These are phyloP conservation scores for Aradophagus sp. DNA, from an alignment of 1,140 invertebrate species.

Conservation along the genomic window DNA sequence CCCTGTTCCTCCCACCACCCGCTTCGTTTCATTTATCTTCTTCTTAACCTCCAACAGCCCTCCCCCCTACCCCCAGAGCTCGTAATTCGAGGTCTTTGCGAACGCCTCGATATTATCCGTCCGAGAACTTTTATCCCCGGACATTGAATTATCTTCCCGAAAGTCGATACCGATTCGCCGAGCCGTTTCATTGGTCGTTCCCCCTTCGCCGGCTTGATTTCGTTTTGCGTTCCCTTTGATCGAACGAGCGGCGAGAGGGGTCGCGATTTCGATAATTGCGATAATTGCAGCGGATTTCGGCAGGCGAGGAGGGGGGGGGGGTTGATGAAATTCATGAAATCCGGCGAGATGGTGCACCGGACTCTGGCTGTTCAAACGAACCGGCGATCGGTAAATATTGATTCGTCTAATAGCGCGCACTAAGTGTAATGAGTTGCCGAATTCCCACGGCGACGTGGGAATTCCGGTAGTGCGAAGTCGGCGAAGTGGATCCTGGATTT, in stretches of 20 bases:
- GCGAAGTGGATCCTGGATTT: too few relatives aligned
- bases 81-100: slow-evolving; percentile 19
- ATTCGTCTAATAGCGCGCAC: slow-evolving; percentile 40
- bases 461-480: slow-evolving; percentile 22
- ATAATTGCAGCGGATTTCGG: background rate
- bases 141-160: slow-evolving; percentile 40
- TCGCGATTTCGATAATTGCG: slow-evolving; percentile 3
- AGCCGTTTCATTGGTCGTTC: slow-evolving; percentile 4
- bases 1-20: background rate
- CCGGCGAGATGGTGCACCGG: too few relatives aligned
- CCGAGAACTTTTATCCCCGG: slow-evolving; percentile 38
- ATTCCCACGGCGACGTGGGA: too few relatives aligned
- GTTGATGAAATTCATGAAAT: too few relatives aligned
- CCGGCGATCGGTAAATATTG: slow-evolving; percentile 38
- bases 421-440: slow-evolving; percentile 30
- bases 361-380: slow-evolving; percentile 16
- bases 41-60: slow-evolving; percentile 11
- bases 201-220: slow-evolving; percentile 1
- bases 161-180: slow-evolving; percentile 20
- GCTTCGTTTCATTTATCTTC: slow-evolving; percentile 31
- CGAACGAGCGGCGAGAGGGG: background rate
- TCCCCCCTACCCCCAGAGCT: too few relatives aligned
- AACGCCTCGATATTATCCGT: slow-evolving; percentile 39
- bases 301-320: too few relatives aligned
- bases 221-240: slow-evolving; percentile 13